Conservation (phyloP, 2,797 vertebrate species). For the Melanotaenia maccullochi region DNA sequence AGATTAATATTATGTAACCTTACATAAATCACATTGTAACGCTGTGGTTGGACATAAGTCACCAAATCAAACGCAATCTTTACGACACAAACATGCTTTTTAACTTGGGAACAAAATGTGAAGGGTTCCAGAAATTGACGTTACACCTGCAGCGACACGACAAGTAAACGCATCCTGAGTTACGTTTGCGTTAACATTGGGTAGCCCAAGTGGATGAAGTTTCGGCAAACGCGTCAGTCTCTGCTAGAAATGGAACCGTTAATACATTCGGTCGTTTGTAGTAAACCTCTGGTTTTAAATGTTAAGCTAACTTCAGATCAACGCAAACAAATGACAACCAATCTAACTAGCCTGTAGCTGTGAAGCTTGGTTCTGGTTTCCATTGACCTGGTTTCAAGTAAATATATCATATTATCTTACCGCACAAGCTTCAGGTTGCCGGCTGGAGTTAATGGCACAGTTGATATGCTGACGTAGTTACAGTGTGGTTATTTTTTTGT, state of each 20-base stretch:
- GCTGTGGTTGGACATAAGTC: background rate
- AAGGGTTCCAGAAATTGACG: background rate
- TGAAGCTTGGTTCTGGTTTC: background rate
- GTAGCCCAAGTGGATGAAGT: background rate
- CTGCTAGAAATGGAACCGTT: background rate
- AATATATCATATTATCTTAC: slow-evolving; percentile 48
- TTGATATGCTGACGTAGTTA: background rate
- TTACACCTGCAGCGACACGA: background rate
- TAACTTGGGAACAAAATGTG: background rate
- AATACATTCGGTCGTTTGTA: background rate
- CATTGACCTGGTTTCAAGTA: background rate
- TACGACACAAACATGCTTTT: background rate
- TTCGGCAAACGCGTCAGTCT: background rate
- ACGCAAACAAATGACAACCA: background rate
- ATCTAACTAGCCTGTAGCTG: background rate
- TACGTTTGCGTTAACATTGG: background rate
- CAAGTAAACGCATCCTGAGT: background rate
- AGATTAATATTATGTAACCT: background rate
- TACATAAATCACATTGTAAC: background rate
- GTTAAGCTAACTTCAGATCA: slow-evolving; percentile 3
- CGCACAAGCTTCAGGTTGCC: slow-evolving; percentile 34
- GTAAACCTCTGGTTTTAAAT: background rate
- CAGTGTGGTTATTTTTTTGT: background rate
- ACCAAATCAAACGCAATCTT: background rate
- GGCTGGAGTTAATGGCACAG: slow-evolving; percentile 19